Evolutionary conservation across 2,888 invertebrate genomes (phyloP), one percentile per base, ranked within the genome.

Genomic region (Coecobrya sp.): DNA sequence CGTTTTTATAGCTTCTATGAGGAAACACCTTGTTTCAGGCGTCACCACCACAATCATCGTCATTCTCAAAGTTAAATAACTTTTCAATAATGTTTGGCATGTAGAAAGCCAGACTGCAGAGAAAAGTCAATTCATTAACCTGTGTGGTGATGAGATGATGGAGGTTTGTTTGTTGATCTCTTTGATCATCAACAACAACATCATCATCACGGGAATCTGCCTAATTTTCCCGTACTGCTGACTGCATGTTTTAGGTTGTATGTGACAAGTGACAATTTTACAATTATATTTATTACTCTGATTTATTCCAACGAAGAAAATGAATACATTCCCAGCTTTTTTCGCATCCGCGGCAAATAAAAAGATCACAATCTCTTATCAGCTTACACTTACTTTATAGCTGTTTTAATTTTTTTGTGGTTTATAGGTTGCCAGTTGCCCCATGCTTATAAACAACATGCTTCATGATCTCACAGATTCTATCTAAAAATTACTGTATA

Each of bases 271-370:
- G 73, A 73, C 73, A 73, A 22, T 73, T 8, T 36, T 10, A n/a
- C n/a, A 73, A 42, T 73, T 42, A 73, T 42, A 73, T 42, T 73
- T 73, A 42, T 73, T 73, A n/a, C 73, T 45, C 45, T 73, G 45
- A 73, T 73, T n/a, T 42, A 42, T 36, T 73, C 27, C 45, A 55
- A 55, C n/a, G 19, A 55, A 55, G n/a, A 4, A 55, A 55, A n/a
- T n/a, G n/a, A 19, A n/a, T 55, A 4, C 5, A 1, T 19, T 59
- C n/a, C n/a, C n/a, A n/a, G n/a, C n/a, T 19, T 19, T 27, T 65
- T 27, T 22, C 27, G 25, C 25, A 8, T 27, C 2, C 19, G 22
- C 1, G 16, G 59, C 0, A 59, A 59, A 19, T 59, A 19, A 59
- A 22, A 59, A 59, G 59, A 65, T 65, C 25, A 65, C 65, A 27